Base-by-base conservation (phyloP, 1,140 invertebrate species). In the Nomia melanderi region DNA sequence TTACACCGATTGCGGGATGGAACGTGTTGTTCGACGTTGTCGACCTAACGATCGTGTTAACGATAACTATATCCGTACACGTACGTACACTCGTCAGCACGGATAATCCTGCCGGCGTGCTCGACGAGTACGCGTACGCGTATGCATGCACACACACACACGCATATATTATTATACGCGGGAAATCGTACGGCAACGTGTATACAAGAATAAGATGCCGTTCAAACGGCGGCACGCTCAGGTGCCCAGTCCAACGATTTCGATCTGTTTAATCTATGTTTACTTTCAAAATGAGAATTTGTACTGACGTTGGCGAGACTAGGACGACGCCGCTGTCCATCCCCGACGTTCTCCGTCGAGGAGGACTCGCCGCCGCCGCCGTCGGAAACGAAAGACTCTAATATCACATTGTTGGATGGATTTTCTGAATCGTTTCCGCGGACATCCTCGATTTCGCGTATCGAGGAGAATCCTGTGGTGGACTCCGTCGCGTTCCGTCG, bases 331-430 rank as follows among this genome's bases (percentile, higher is more conserved):
- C 25, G 25, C 50, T 33, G 27, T 57, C 84, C 82, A 60, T 82
- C 65, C 33, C 83, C 79, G 71, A 59, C 78, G 54, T 78, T 81
- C 39, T 78, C 82, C 60, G 64, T 70, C 66, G 83, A 69, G 33
- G 75, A 76, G 69, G 81, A 78, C 76, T 81, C 79, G 72, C 84
- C 81, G 67, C 86, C 87, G 69, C 82, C 79, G 72, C 84, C 81
- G 67, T 87, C 87, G 69, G 82, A 85, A 82, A 81, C 76, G 73
- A 87, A 87, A 85, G 86, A 83, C 79, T 86, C 87, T 90, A 89
- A 90, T 92, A 92, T 92, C 90, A 91, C 90, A 92, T 91, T 91
- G 82, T 89, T 91, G 91, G 91, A 92, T 91, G 91, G 91, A 92
- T 88, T 92, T 79, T 73, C 78, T 3, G 62, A 31, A 8, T 82